Base-by-base conservation (phyloP, 1,140 invertebrate genomes). In the Orchesella cincta region DNA sequence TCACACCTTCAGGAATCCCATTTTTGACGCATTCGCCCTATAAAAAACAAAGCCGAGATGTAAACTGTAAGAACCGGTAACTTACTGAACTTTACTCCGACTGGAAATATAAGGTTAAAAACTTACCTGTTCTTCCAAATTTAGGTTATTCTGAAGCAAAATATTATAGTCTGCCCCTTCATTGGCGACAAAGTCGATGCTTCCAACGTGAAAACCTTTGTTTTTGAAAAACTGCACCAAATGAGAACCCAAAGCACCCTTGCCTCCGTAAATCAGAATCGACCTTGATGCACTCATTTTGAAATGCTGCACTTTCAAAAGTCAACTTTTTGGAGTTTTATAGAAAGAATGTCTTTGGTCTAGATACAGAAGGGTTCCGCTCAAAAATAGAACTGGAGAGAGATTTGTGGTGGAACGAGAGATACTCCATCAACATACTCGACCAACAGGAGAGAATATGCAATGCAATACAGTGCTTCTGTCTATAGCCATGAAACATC, bases 131-230 rank as follows among this genome's bases (percentile, higher is more conserved):
- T 93, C 89, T 28, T 89, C 86, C 91, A 94, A 94, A 54, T 88
- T 88, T 26, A 89, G 89, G 54, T 92, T 89, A 36, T 89, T 87
- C 73, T 93, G 90, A 1, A 98, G 93, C 57, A 97, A 86, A 75
- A 99, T 90, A 87, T 95, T 98, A 3, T 90, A 89, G 88, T 98
- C 93, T 34, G 98, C 97, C 77, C 92, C 88, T 3, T 96, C 93
- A 89, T 98, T 99, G 81, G 90, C 87, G 76, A 88, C 89, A 81
- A 98, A 87, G 87, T 99, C 98, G 84, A 99, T 93, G 79, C 91
- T 96, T 12, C 93, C 93, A 75, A 98, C 96, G 96, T 96, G 98
- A 29, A 73, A 80, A 26, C 77, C 51, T 51, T 76, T 78, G 5
- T 16, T 46, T 36, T 80, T 79, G 73, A 82, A 82, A 70, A 76